Conservation (phyloP, 92 coral and sea anemone species). For the Bergia sp. region DNA sequence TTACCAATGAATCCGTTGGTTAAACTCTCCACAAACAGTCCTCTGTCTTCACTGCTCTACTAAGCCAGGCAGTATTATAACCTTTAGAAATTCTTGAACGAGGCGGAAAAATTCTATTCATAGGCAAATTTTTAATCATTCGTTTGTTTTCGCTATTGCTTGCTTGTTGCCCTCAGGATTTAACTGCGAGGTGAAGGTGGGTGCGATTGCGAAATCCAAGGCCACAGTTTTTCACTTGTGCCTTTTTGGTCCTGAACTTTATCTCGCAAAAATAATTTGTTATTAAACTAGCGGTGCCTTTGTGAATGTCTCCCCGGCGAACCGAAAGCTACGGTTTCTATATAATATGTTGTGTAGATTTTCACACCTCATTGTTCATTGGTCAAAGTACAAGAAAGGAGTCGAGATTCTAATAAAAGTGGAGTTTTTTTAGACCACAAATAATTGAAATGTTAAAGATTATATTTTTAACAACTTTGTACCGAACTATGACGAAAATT, state of each 20-base stretch:
- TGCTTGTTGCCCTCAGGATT: not conserved
- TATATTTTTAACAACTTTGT: slow-evolving; percentile 3
- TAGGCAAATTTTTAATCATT: slow-evolving; percentile 28
- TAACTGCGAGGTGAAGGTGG: not conserved
- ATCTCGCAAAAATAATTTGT: not conserved
- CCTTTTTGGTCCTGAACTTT: not conserved
- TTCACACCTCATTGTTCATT: slow-evolving; percentile 33
- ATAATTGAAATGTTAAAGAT: slow-evolving; percentile 23
- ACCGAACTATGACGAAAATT: not conserved
- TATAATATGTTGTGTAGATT: slow-evolving; percentile 6
- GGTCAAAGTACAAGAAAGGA: not conserved
- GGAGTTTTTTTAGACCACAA: slow-evolving; percentile 1
- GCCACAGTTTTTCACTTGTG: not conserved
- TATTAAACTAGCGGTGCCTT: slow-evolving; percentile 24
- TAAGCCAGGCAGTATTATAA: slow-evolving; percentile 21
- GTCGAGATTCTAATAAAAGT: slow-evolving; percentile 1
- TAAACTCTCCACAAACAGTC: not conserved
- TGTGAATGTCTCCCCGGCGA: not conserved
- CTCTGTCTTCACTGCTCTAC: slow-evolving; percentile 10
- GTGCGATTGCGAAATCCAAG: not conserved
- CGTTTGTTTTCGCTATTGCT: slow-evolving; percentile 9
- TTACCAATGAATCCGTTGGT: not conserved
- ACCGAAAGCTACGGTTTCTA: slow-evolving; percentile 1
- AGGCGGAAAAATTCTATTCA: slow-evolving; percentile 34
- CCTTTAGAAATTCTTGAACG: slow-evolving; percentile 10